Evolutionary conservation across 2,888 invertebrate genomes (phyloP), one percentile per base, ranked within the genome.

Genomic region (Phalera bucephala): DNA sequence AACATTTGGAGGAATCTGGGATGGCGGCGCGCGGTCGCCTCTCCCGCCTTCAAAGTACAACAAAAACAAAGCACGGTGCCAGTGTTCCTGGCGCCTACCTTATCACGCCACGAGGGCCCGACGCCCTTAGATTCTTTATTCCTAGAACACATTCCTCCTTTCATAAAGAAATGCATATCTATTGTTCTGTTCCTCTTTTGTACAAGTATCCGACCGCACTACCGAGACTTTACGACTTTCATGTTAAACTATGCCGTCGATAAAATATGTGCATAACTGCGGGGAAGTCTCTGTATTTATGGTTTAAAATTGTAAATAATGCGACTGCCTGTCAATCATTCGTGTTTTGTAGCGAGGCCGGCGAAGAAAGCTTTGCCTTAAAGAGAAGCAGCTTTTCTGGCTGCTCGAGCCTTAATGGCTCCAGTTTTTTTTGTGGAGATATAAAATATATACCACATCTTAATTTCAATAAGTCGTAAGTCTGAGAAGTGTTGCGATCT

Each of bases 311-410:
- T 58, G 65, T 62, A 63, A 71, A 75, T 68, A 72, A 57, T 64
- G 64, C 60, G 62, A 63, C 60, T 48, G 58, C 36, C 76, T 77
- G 82, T 81, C 83, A 82, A 80, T 84, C 84, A 84, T 73, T 73
- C 77, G 64, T 73, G 69, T 77, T 80, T 75, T 72, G 75, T 77
- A 58, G 63, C 60, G 49, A 66, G 65, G 64, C 66, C 64, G 60
- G 50, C 67, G 69, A 76, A 80, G 81, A 81, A 81, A 79, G 73
- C 74, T 50, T 54, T 38, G 47, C 80, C 80, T 52, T 80, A 66
- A 70, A 38, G 49, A 52, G 26, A 34, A 72, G 67, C 51, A 53
- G 51, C 53, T 57, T 54, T 49, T 45, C 40, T 32, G 46, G 45
- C 49, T 47, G 45, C 45, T 59, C 38, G 48, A 46, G 48, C 49